A percentile compares a stretch with the other conserved stretches of the same genome.
Evolutionary conservation across 2,797 vertebrate genomes (phyloP).

Genomic region (Galagoides demidoff): DNA sequence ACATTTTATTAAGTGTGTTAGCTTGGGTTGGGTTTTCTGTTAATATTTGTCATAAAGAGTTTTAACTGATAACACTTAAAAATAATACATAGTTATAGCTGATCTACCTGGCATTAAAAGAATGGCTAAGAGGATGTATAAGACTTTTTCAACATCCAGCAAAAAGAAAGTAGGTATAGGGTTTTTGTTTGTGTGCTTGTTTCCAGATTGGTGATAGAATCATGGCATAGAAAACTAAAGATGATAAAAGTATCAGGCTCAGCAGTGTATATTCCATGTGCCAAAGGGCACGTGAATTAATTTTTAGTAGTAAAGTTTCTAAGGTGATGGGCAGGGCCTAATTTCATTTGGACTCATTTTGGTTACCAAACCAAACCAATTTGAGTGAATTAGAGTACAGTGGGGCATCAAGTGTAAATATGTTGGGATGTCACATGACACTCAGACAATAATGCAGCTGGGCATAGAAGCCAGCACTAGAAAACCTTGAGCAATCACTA

Average conservation of each 20-base stretch:
- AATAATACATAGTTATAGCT: constrained; percentile 14
- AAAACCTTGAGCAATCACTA: neutral
- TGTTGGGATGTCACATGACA: neutral
- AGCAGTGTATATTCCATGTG: neutral
- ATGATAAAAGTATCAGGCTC: neutral
- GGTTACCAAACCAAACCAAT: neutral
- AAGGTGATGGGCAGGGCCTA: neutral
- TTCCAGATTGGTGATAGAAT: neutral
- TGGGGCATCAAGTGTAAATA: neutral
- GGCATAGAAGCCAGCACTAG: neutral
- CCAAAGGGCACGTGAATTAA: neutral
- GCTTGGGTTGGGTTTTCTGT: constrained; percentile 20
- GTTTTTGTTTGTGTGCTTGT: neutral
- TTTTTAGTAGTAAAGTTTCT: neutral
- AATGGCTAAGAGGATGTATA: neutral
- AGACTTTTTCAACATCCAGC: neutral
- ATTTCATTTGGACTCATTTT: neutral
- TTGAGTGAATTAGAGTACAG: neutral
- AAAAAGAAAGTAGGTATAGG: constrained; percentile 20
- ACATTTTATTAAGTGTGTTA: neutral
- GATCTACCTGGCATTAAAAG: neutral
- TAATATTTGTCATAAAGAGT: constrained; percentile 17
- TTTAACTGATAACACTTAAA: constrained; percentile 7
- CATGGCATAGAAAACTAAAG: neutral
- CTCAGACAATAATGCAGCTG: neutral